Evolutionary conservation across 1,140 invertebrate species (phyloP).

Genomic region (Neoseiulus cucumeris): DNA sequence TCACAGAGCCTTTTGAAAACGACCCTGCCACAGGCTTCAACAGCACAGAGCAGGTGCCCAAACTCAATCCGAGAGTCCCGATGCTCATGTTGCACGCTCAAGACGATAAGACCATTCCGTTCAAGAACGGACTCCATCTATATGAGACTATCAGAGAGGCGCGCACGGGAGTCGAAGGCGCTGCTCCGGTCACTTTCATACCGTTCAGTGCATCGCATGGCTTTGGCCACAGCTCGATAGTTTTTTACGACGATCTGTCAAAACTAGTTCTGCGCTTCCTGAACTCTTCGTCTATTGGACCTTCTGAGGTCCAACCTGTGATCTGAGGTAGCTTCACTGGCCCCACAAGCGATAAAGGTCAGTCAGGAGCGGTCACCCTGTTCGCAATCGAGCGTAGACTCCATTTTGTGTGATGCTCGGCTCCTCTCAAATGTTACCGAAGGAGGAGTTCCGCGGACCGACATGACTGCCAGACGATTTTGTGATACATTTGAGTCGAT

Average conservation of each 20-base stretch:
- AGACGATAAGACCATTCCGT: background rate
- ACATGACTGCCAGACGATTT: too few species aligned
- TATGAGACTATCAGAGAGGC: background rate
- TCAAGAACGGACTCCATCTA: background rate
- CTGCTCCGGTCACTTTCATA: background rate
- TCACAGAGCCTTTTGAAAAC: background rate
- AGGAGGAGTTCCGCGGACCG: too few species aligned
- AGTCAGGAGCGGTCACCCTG: too few species aligned
- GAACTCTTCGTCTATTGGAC: background rate
- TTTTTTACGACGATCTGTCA: background rate
- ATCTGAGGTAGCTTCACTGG: too few species aligned
- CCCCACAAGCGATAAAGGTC: too few species aligned
- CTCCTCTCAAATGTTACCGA: too few species aligned
- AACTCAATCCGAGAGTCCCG: background rate
- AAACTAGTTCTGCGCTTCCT: background rate
- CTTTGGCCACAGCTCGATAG: background rate
- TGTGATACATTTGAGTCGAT: too few species aligned
- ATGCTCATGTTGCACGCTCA: background rate
- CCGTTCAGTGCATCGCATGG: background rate
- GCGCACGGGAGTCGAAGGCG: background rate
- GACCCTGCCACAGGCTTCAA: background rate
- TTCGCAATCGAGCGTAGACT: too few species aligned
- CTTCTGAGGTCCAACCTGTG: background rate
- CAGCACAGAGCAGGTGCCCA: background rate
- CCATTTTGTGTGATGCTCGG: too few species aligned